Percentiles rank a stretch among this genome's conserved stretches.
Evolutionary conservation across 2,888 invertebrate species (phyloP).

Genomic region (Tipula lateralis): DNA sequence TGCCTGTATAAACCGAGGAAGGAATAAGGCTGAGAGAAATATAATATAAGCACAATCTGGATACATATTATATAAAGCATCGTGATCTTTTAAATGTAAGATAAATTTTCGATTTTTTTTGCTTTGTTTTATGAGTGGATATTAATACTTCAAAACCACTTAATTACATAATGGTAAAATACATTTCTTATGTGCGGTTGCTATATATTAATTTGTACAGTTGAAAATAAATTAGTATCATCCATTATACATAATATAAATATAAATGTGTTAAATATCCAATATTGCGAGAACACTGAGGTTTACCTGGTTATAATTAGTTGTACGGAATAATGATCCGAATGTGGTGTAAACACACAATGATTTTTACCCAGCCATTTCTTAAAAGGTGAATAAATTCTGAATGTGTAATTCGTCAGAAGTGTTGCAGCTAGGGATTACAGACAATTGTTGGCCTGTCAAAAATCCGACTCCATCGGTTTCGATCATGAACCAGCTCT

Average conservation of each 20-base stretch:
- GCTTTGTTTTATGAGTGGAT: not conserved
- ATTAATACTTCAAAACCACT: not conserved
- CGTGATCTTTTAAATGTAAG: not conserved
- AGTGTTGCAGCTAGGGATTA: too few relatives aligned
- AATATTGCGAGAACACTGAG: too few relatives aligned
- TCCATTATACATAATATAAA: not conserved
- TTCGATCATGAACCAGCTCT: too few relatives aligned
- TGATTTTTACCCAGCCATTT: too few relatives aligned
- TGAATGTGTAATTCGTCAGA: too few relatives aligned
- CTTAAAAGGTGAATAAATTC: too few relatives aligned
- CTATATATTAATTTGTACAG: not conserved
- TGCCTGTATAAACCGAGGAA: not conserved
- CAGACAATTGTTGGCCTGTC: too few relatives aligned
- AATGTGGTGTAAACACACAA: too few relatives aligned
- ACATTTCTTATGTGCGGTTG: not conserved
- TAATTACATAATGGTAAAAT: not conserved
- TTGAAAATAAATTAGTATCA: not conserved
- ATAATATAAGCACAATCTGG: not conserved
- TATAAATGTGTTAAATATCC: too few relatives aligned
- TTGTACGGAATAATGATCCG: too few relatives aligned
- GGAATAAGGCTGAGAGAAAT: not conserved
- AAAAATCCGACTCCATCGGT: too few relatives aligned
- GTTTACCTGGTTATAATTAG: too few relatives aligned
- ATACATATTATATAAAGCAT: not conserved
- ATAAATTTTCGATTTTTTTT: not conserved